Percentiles rank a stretch among this genome's conserved stretches.
phyloP scores from a whole-genome alignment of 2,797 vertebrate genomes.

The Hypotaenidia okinawae region DNA sequence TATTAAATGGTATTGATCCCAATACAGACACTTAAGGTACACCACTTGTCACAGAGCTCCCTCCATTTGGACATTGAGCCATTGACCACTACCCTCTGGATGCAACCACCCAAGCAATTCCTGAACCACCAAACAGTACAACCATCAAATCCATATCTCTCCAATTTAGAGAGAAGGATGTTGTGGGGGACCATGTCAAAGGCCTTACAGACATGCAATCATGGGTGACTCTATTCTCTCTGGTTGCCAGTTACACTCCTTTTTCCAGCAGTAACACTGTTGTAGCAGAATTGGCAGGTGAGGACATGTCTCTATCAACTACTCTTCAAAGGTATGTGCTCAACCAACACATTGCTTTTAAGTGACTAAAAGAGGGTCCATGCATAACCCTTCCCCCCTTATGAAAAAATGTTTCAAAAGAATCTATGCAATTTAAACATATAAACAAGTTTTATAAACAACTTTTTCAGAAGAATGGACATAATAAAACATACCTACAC shows the following conservation, averaged over 20 bases:
- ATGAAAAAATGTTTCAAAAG: not conserved
- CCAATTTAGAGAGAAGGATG: not conserved
- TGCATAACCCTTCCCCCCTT: not conserved
- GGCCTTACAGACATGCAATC: rapidly evolving
- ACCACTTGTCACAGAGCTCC: not conserved
- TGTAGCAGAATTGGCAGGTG: not conserved
- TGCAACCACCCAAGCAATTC: not conserved
- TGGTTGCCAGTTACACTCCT: not conserved
- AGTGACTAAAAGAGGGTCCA: not conserved
- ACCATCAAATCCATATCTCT: not conserved
- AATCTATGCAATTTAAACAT: not conserved
- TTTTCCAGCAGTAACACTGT: not conserved
- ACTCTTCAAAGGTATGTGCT: not conserved
- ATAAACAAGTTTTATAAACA: not conserved
- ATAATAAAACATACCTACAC: not conserved
- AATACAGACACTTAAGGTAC: not conserved
- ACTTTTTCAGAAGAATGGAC: not conserved
- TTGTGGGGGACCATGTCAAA: not conserved
- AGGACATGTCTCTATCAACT: not conserved
- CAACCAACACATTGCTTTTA: not conserved
- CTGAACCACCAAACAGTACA: not conserved
- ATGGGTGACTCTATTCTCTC: rapidly evolving
- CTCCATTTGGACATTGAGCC: not conserved
- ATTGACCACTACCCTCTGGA: not conserved
- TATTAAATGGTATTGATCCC: not conserved